Percentiles rank a stretch among this genome's conserved stretches.
phyloP scores from a whole-genome alignment of 2,888 invertebrate species.

The Anthophora plumipes region DNA sequence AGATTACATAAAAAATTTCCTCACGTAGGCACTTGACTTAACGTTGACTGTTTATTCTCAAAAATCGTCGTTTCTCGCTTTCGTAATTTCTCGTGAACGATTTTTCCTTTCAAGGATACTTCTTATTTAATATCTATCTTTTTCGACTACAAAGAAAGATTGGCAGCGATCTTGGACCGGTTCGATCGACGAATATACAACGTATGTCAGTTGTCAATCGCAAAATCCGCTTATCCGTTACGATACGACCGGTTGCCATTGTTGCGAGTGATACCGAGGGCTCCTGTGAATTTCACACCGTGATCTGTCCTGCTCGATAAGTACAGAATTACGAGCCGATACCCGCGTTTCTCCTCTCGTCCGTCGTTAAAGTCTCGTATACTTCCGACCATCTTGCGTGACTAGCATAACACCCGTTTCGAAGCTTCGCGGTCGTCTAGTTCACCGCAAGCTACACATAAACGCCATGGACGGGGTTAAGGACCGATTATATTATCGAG shows the following conservation, averaged over 20 bases:
- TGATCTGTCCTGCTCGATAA: slow-evolving; percentile 29
- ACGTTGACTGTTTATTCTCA: not conserved
- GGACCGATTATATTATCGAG: not conserved
- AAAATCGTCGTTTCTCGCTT: not conserved
- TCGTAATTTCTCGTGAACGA: not conserved
- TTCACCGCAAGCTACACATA: slow-evolving; percentile 6
- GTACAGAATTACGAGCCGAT: slow-evolving; percentile 24
- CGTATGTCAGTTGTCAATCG: slow-evolving; percentile 32
- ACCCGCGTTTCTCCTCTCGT: slow-evolving; percentile 15
- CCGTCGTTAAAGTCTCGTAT: slow-evolving; percentile 27
- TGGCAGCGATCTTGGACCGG: not conserved
- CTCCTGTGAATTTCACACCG: slow-evolving; percentile 26
- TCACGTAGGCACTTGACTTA: not conserved
- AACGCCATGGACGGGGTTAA: slow-evolving; percentile 21
- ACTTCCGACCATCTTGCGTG: slow-evolving; percentile 26
- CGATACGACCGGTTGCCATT: slow-evolving; percentile 6
- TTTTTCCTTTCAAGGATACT: slow-evolving; percentile 5
- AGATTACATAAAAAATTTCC: too few species aligned
- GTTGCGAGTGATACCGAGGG: slow-evolving; percentile 10
- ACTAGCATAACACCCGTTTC: slow-evolving; percentile 42
- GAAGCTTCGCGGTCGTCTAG: slow-evolving; percentile 5
- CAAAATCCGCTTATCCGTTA: slow-evolving; percentile 47
- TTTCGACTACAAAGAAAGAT: not conserved
- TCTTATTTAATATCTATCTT: not conserved
- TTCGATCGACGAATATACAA: slow-evolving; percentile 26